Evolutionary conservation across 2,888 invertebrate species (phyloP).

Genomic region (Sinotaia quadrata): DNA sequence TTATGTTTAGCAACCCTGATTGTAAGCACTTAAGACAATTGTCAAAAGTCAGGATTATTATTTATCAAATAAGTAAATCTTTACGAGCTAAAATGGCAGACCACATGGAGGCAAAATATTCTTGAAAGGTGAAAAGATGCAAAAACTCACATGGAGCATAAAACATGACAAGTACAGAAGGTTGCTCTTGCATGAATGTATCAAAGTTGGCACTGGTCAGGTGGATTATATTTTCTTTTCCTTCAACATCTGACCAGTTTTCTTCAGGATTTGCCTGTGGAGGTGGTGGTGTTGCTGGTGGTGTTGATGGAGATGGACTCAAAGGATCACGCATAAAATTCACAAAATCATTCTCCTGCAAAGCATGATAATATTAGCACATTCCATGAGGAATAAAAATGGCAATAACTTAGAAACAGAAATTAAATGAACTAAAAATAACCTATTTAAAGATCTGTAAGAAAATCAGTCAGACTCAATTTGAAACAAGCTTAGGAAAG

Average conservation of each 20-base stretch:
- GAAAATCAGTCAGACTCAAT: too few species aligned
- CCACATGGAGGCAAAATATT: not conserved
- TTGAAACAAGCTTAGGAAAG: too few species aligned
- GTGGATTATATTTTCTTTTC: conserved; percentile 81
- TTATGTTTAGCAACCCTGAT: too few species aligned
- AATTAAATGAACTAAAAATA: too few species aligned
- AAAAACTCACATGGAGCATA: conserved; percentile 72
- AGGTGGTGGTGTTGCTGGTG: conserved; percentile 54
- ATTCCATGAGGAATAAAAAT: too few species aligned
- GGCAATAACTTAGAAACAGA: too few species aligned
- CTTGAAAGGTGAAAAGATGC: not conserved
- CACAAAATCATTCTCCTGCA: conserved; percentile 80
- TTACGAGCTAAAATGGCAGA: too few species aligned
- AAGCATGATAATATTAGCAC: too few species aligned
- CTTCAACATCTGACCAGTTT: conserved; percentile 73
- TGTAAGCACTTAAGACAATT: too few species aligned
- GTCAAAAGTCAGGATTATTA: too few species aligned
- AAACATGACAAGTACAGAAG: conserved; percentile 72
- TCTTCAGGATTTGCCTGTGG: conserved; percentile 65
- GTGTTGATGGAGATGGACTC: conserved; percentile 70
- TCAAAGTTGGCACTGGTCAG: conserved; percentile 78
- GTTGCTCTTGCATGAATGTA: conserved; percentile 75
- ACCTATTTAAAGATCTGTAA: too few species aligned
- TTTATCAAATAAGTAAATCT: too few species aligned
- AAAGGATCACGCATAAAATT: conserved; percentile 76